Conservation (phyloP, 2,797 vertebrate genomes). For the Ispidina picta region DNA sequence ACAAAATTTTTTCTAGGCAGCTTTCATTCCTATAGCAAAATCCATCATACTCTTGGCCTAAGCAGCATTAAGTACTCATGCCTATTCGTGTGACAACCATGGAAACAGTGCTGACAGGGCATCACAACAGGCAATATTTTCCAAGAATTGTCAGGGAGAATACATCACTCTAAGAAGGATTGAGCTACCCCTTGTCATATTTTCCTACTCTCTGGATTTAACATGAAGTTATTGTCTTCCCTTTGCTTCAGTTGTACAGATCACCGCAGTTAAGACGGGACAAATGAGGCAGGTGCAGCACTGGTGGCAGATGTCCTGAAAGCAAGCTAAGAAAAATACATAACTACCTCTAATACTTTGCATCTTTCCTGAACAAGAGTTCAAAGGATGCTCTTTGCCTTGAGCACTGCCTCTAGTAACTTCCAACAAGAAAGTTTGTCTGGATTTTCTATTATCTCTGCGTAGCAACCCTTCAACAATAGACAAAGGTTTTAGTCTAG, state of each 20-base stretch:
- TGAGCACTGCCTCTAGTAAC: neutral
- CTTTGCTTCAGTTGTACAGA: neutral
- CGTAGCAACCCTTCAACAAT: neutral
- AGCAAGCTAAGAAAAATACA: neutral
- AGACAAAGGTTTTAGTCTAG: neutral
- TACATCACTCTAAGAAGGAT: neutral
- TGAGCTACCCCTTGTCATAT: neutral
- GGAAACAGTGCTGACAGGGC: neutral
- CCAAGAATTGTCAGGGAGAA: neutral
- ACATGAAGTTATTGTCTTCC: neutral
- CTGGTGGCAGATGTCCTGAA: neutral
- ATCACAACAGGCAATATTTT: neutral
- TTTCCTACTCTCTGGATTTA: neutral
- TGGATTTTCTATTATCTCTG: neutral
- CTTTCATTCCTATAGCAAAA: neutral
- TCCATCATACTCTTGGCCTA: neutral
- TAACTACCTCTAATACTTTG: neutral
- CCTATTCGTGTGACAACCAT: neutral
- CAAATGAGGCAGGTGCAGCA: neutral
- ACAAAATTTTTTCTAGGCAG: neutral
- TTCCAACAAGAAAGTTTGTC: neutral
- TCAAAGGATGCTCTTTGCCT: neutral
- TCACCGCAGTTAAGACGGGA: neutral
- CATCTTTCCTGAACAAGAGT: neutral
- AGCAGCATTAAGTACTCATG: neutral